Percentiles rank a stretch among this genome's conserved stretches.
These are phyloP conservation scores for Myripristis murdjan DNA, from an alignment of 2,797 vertebrate species.

Conservation along the genomic window DNA sequence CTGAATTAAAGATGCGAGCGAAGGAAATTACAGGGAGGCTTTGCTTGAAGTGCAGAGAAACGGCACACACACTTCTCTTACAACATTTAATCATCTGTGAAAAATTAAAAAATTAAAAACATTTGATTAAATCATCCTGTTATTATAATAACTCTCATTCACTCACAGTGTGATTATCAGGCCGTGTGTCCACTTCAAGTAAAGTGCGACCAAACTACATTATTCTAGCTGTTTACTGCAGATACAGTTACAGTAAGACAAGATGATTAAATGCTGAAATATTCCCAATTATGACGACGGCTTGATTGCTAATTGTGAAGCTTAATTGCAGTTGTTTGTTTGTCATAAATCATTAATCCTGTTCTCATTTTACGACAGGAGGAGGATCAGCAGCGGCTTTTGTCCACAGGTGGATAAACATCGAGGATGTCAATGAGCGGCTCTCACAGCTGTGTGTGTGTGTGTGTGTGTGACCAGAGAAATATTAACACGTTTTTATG, in stretches of 20 bases:
- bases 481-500: too few species aligned
- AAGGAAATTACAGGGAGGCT: too few species aligned
- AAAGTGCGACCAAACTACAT: neutral
- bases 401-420: too few species aligned
- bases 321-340: neutral
- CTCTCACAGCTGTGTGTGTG: slow-evolving; percentile 51
- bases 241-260: neutral
- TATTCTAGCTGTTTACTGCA: neutral
- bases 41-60: too few species aligned
- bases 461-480: neutral
- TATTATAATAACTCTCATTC: neutral
- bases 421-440: slow-evolving; percentile 8
- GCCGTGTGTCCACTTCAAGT: too few species aligned
- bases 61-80: too few species aligned
- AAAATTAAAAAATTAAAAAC: too few species aligned
- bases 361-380: neutral
- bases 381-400: too few species aligned
- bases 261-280: neutral
- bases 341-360: neutral
- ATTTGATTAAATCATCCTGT: too few species aligned
- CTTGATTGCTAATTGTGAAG: neutral
- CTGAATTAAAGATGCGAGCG: too few species aligned
- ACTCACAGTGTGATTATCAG: neutral
- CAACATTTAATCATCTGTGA: too few species aligned
- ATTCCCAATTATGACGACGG: neutral